Percentiles rank a stretch among this genome's conserved stretches.
Conservation (phyloP, 2,113 vertebrate genomes). For the Psettodes erumei region DNA sequence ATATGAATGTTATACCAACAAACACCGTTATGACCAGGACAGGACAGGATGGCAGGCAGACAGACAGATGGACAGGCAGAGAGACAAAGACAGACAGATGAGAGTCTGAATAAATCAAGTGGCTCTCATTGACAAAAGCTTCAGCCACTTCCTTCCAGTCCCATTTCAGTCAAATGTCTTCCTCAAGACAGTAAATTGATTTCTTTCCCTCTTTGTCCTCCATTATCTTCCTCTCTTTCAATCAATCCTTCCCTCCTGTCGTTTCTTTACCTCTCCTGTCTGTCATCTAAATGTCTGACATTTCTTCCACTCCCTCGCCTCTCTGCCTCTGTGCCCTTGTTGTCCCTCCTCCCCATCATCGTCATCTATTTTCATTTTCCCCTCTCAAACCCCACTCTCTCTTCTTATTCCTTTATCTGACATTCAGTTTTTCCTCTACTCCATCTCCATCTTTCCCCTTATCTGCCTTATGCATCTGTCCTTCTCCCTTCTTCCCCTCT, state of each 20-base stretch:
- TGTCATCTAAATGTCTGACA: constrained; percentile 24
- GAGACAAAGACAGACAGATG: not conserved
- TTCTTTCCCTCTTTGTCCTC: not conserved
- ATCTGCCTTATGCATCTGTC: too few relatives aligned
- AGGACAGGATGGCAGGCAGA: too few relatives aligned
- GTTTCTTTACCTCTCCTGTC: not conserved
- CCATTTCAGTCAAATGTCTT: constrained; percentile 17
- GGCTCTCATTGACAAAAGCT: not conserved
- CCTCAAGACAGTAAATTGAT: not conserved
- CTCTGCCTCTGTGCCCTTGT: not conserved
- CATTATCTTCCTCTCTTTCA: constrained; percentile 2
- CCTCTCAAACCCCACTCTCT: not conserved
- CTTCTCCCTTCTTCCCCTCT: not conserved
- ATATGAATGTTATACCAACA: not conserved
- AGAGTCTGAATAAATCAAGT: not conserved
- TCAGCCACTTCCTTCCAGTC: not conserved
- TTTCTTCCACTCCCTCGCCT: not conserved
- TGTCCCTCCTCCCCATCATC: not conserved
- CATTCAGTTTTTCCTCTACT: not conserved
- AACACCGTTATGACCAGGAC: not conserved
- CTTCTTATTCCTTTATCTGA: not conserved
- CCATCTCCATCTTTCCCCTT: not conserved
- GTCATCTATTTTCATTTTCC: not conserved
- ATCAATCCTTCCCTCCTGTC: constrained; percentile 7
- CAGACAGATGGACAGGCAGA: too few relatives aligned